Evolutionary conservation across 2,113 vertebrate genomes (phyloP).

Genomic region (Pollimyrus isidori): DNA sequence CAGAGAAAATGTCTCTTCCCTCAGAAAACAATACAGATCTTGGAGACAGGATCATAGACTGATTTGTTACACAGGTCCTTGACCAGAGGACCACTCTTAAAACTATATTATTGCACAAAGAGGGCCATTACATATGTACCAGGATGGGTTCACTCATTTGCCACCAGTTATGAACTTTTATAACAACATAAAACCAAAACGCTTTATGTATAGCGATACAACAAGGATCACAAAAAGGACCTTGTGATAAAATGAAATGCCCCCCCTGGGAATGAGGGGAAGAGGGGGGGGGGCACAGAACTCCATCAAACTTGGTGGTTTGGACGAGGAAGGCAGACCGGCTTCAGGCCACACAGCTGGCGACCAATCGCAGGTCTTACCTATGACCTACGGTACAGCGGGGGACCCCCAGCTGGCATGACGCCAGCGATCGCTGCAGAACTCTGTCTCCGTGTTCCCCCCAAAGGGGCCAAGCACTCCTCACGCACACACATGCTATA

Average conservation of each 20-base stretch:
- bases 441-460: background rate
- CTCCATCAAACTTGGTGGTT: background rate
- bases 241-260: background rate
- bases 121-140: background rate
- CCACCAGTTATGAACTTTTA: background rate
- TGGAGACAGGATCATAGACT: background rate
- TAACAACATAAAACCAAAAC: background rate
- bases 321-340: background rate
- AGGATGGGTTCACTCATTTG: background rate
- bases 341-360: background rate
- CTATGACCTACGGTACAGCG: background rate
- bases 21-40: background rate
- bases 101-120: background rate
- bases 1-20: background rate
- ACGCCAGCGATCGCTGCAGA: background rate
- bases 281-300: background rate
- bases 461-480: background rate
- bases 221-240: background rate
- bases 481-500: constrained; percentile 34
- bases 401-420: background rate
- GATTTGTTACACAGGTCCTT: background rate
- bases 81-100: background rate
- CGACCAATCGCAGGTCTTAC: background rate
- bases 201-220: background rate
- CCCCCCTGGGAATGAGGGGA: background rate